Conservation (phyloP, 2,113 vertebrate genomes). For the Ornithorhynchus anatinus region DNA sequence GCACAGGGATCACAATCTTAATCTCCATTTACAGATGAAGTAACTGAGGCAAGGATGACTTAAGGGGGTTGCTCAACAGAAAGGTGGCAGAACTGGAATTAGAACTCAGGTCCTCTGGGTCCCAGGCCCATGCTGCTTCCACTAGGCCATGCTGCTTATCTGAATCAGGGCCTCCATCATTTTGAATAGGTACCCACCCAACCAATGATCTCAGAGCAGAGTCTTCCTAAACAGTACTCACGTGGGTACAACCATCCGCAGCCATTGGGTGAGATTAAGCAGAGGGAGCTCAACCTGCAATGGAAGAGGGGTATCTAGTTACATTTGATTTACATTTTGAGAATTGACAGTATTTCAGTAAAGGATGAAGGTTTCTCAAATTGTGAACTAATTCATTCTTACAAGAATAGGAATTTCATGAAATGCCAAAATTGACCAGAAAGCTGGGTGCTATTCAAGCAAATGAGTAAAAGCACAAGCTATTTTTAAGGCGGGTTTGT, state of each 20-base stretch:
- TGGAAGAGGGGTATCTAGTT: slow-evolving; percentile 37
- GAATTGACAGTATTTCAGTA: not conserved
- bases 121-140: too few species aligned
- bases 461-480: slow-evolving; percentile 3
- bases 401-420: not conserved
- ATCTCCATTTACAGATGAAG: too few species aligned
- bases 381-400: not conserved
- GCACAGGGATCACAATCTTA: too few species aligned
- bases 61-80: too few species aligned
- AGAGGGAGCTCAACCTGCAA: slow-evolving; percentile 64
- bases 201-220: not conserved
- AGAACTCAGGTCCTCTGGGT: too few species aligned
- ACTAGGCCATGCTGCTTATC: too few species aligned
- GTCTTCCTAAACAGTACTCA: slow-evolving; percentile 69
- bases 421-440: not conserved
- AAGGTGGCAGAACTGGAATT: too few species aligned
- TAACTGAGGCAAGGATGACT: too few species aligned
- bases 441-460: not conserved
- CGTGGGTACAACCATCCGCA: slow-evolving; percentile 77
- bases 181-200: not conserved
- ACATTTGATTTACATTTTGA: not conserved
- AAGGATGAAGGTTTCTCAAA: not conserved
- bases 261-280: slow-evolving; percentile 75
- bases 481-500: not conserved
- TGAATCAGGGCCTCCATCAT: not conserved